Evolutionary conservation across 2,113 vertebrate genomes (phyloP).

Genomic region (Laticauda colubrina): DNA sequence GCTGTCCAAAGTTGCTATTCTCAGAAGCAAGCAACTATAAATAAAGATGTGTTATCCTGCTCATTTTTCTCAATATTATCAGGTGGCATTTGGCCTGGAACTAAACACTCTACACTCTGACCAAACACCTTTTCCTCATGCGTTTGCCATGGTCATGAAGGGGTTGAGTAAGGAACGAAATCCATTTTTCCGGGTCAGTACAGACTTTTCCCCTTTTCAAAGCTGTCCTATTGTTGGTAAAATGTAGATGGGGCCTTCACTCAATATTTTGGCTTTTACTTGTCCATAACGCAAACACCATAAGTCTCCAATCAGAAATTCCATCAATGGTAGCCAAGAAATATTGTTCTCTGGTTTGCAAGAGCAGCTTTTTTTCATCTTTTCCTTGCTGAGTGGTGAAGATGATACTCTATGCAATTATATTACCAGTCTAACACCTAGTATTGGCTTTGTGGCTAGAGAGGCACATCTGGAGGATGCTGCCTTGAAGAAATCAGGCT

Average conservation of each 20-base stretch:
- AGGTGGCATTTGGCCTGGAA: constrained; percentile 88
- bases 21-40: background rate
- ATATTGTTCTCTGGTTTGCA: background rate
- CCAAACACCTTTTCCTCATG: constrained; percentile 72
- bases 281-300: background rate
- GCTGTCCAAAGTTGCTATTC: background rate
- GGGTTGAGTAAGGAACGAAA: constrained; percentile 71
- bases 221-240: background rate
- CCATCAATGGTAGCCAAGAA: background rate
- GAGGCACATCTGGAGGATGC: background rate
- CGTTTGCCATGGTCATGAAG: constrained; percentile 75
- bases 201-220: background rate
- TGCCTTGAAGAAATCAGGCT: background rate
- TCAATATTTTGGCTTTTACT: background rate
- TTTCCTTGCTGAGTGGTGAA: background rate
- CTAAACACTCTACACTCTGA: constrained; percentile 69
- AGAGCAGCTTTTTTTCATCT: background rate
- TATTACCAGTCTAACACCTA: background rate
- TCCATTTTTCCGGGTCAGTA: constrained; percentile 66
- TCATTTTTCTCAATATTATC: constrained; percentile 16
- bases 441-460: background rate
- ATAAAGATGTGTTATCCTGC: background rate
- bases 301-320: background rate
- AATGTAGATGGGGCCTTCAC: background rate
- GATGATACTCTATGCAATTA: background rate